phyloP scores from a whole-genome alignment of 2,113 vertebrate genomes.

The Seriola quinqueradiata region DNA sequence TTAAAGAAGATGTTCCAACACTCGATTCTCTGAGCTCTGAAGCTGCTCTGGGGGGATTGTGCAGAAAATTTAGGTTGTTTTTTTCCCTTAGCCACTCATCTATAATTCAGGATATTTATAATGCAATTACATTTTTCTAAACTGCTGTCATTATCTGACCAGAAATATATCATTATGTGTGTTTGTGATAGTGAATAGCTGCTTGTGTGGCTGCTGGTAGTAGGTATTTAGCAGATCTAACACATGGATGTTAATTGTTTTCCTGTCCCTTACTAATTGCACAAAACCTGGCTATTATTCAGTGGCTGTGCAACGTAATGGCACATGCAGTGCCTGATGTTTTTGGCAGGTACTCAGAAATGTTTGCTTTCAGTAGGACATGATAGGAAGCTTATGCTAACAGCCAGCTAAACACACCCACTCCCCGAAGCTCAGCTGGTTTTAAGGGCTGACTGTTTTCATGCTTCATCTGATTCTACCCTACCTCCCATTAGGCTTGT shows the following conservation, averaged over 20 bases:
- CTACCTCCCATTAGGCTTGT: slow-evolving; percentile 50
- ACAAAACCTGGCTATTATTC: background rate
- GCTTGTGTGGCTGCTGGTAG: background rate
- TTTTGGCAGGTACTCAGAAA: slow-evolving; percentile 27
- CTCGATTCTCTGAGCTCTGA: too few species aligned
- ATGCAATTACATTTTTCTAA: background rate
- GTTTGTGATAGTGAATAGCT: background rate
- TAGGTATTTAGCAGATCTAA: background rate
- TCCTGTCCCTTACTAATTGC: slow-evolving; percentile 13
- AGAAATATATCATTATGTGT: background rate
- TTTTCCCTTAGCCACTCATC: too few species aligned
- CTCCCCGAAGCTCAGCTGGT: slow-evolving; percentile 62
- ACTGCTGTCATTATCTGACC: background rate
- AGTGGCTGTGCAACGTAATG: background rate
- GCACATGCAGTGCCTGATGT: slow-evolving; percentile 1
- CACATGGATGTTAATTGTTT: background rate
- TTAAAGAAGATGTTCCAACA: too few species aligned
- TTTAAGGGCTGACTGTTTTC: slow-evolving; percentile 48
- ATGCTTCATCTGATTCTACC: slow-evolving; percentile 43
- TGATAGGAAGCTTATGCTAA: slow-evolving; percentile 39
- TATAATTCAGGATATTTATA: too few species aligned
- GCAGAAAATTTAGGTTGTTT: background rate
- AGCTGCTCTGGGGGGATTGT: background rate
- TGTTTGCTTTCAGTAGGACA: slow-evolving; percentile 26
- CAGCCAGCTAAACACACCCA: slow-evolving; percentile 34